Conservation (phyloP, 2,113 vertebrate species). For the Cariama cristata region DNA sequence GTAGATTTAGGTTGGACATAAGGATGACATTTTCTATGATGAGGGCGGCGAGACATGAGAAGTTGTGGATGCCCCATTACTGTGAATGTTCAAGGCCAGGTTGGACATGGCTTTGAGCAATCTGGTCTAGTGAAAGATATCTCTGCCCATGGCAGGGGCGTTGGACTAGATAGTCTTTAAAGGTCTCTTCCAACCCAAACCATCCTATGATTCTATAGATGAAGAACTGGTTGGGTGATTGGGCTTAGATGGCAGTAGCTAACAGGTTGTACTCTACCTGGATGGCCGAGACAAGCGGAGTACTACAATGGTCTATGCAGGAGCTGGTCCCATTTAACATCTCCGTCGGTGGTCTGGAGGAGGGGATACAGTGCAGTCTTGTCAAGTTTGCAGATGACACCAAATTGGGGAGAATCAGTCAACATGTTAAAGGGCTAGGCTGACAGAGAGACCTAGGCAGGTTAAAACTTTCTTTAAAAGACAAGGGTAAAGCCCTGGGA, state of each 20-base stretch:
- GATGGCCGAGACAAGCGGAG: neutral
- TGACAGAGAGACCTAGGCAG: neutral
- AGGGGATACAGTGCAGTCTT: neutral
- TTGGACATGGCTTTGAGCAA: neutral
- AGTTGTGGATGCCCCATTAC: neutral
- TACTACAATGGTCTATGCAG: neutral
- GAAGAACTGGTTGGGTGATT: neutral
- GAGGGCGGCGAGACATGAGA: neutral
- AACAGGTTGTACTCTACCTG: neutral
- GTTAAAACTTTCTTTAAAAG: neutral
- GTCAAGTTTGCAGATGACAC: neutral
- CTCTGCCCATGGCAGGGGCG: neutral
- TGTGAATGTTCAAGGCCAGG: neutral
- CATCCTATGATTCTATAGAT: neutral
- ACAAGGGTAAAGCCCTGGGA: neutral
- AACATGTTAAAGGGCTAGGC: neutral
- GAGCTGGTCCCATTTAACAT: neutral
- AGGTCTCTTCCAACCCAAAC: neutral
- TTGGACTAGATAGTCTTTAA: neutral
- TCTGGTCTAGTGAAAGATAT: neutral
- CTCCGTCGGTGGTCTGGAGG: neutral
- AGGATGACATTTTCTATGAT: neutral
- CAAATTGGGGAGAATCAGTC: neutral
- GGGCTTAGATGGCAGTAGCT: neutral
- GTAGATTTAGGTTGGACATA: neutral